Conservation (phyloP, 2,888 invertebrate genomes). For the Petrolisthes cinctipes region DNA sequence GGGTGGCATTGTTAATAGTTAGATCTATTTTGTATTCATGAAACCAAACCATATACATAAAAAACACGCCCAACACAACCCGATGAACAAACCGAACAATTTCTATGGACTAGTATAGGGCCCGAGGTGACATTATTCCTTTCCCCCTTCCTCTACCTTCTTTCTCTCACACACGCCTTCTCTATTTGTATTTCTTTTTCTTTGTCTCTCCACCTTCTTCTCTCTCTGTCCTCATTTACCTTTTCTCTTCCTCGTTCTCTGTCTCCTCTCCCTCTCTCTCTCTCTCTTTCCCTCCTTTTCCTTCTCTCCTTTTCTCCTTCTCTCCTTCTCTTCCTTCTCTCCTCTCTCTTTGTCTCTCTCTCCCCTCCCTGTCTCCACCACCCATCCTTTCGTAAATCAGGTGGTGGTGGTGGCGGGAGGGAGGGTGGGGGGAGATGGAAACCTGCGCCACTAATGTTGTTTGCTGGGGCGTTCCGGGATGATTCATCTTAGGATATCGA, state of each 20-base stretch:
- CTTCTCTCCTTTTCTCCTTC: not conserved
- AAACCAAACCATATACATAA: no score
- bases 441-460: not conserved
- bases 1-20: no score
- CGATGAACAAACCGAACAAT: no score
- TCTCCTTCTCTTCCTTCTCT: not conserved
- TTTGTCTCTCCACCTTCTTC: not conserved
- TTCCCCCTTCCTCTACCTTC: no score
- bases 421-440: not conserved
- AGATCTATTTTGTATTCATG: no score
- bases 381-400: not conserved
- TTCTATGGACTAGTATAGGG: no score
- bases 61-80: no score
- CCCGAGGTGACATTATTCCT: no score
- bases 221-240: not conserved
- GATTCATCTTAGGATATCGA: slow-evolving; percentile 1
- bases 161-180: not conserved
- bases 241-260: not conserved
- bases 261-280: not conserved
- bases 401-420: not conserved
- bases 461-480: not conserved
- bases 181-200: not conserved
- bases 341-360: not conserved
- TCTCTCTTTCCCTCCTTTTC: not conserved
- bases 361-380: not conserved